phyloP scores from a whole-genome alignment of 2,113 vertebrate species.

The Ictalurus punctatus region DNA sequence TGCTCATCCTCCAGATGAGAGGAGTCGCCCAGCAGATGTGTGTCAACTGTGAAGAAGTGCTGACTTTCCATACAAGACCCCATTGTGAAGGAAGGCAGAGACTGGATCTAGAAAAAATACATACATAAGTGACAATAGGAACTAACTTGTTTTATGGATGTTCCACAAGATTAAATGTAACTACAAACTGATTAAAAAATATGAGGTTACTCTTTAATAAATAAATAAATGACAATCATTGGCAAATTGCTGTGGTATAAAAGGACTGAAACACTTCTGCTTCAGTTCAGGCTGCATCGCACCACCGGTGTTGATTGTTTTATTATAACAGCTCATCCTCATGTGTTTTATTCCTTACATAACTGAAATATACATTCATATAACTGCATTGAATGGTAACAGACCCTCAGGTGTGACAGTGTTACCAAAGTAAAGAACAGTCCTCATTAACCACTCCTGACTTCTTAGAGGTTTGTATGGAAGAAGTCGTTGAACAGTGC shows the following conservation, averaged over 20 bases:
- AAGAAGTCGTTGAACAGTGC: not conserved
- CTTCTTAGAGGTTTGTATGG: not conserved
- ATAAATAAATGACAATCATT: not conserved
- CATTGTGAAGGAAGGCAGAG: not conserved
- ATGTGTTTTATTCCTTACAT: not conserved
- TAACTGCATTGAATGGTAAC: not conserved
- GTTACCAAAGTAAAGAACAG: not conserved
- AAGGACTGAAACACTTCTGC: not conserved
- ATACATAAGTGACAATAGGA: not conserved
- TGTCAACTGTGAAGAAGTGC: not conserved
- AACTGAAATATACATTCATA: not conserved
- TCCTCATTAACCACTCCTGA: not conserved
- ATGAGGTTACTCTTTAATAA: not conserved
- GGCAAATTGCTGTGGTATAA: not conserved
- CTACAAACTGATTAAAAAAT: not conserved
- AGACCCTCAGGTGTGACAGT: not conserved
- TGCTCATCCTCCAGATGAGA: constrained; percentile 65
- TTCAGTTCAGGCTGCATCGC: not conserved
- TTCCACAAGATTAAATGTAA: not conserved
- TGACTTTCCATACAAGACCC: not conserved
- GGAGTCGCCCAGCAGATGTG: constrained; percentile 62
- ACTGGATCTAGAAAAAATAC: constrained; percentile 1
- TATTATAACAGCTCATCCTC: not conserved
- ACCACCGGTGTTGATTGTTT: not conserved
- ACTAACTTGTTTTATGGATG: not conserved